Base-by-base conservation (phyloP, 2,797 vertebrate genomes). In the Anableps anableps region DNA sequence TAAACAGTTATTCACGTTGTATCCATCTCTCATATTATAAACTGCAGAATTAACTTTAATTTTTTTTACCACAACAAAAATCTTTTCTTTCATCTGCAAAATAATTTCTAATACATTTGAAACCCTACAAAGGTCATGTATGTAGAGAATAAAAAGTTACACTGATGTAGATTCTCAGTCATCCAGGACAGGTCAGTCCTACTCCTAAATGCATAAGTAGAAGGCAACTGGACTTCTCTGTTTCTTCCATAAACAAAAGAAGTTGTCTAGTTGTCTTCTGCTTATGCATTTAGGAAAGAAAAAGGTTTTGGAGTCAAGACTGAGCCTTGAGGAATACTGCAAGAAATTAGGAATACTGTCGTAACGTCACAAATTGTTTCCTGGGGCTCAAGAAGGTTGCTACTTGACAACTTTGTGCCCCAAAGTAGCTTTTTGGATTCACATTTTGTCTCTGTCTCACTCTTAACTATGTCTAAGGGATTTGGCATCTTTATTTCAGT, bases 381-480 rank as follows among this genome's bases (percentile, higher is more conserved):
- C 48, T 17, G 48, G 17, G 4, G 2, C 48, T 50, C 48, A 53
- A 53, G 8, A 6, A 64, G 34, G 17, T 19, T 83, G 74, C 62
- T 68, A 80, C 73, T 48, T 41, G 43, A 72, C 66, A 72, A 5
- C 70, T 55, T 45, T 16, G 55, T 36, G 47, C 31, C 74, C 31
- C 74, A 2, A 72, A 78, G 13, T 71, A 45, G 6, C 41, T 74
- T 38, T 86, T 64, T 75, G 8, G 26, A 76, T 76, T 76, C 45
- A 60, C 17, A 64, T 76, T 77, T 80, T 23, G 43, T 66, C 68
- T 19, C 5, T 14, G 38, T 55, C 36, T 70, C 14, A 74, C 21
- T 78, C 74, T 68, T 3, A 50, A 3, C 14, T 50, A 4, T 50
- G 4, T 45, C 45, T 17, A 50, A 50, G 0, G 64, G 48, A 43